These are phyloP conservation scores for Palythoa grandis DNA, from an alignment of 92 coral and sea anemone genomes.

Conservation along the genomic window DNA sequence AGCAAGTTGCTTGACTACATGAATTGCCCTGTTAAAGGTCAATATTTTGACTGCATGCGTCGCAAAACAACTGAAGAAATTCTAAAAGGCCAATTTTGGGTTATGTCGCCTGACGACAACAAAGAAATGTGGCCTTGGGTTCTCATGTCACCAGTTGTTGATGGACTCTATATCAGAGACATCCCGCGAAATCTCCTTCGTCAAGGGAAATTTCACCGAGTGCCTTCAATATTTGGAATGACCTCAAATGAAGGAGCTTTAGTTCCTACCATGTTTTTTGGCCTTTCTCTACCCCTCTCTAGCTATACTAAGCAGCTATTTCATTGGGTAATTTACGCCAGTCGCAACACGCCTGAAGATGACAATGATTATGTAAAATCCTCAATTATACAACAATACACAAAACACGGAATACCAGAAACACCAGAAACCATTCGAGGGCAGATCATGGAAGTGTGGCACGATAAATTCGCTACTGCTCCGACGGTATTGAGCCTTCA, in stretches of 20 bases:
- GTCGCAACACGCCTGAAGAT: constrained; percentile 35
- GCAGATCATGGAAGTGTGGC: constrained; percentile 34
- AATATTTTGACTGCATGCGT: constrained; percentile 16
- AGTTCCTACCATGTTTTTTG: constrained; percentile 13
- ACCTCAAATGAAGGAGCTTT: constrained; percentile 38
- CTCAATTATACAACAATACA: constrained; percentile 62
- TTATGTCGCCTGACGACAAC: constrained; percentile 14
- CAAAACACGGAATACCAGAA: constrained; percentile 51
- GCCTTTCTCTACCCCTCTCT: not conserved
- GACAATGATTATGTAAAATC: constrained; percentile 52
- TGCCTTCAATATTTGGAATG: constrained; percentile 44
- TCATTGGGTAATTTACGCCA: constrained; percentile 1
- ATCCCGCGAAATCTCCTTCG: constrained; percentile 39
- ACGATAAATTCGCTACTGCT: constrained; percentile 45
- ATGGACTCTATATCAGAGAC: constrained; percentile 43
- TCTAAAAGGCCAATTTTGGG: not conserved
- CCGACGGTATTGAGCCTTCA: constrained; percentile 40
- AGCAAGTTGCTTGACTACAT: not conserved
- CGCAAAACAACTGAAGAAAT: constrained; percentile 11
- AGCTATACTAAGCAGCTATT: constrained; percentile 22
- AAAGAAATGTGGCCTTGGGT: not conserved
- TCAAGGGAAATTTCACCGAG: constrained; percentile 50
- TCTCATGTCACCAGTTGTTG: constrained; percentile 33
- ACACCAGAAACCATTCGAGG: constrained; percentile 40
- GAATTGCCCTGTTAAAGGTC: not conserved